Evolutionary conservation across 2,113 vertebrate genomes (phyloP).

Genomic region (Sapajus apella): DNA sequence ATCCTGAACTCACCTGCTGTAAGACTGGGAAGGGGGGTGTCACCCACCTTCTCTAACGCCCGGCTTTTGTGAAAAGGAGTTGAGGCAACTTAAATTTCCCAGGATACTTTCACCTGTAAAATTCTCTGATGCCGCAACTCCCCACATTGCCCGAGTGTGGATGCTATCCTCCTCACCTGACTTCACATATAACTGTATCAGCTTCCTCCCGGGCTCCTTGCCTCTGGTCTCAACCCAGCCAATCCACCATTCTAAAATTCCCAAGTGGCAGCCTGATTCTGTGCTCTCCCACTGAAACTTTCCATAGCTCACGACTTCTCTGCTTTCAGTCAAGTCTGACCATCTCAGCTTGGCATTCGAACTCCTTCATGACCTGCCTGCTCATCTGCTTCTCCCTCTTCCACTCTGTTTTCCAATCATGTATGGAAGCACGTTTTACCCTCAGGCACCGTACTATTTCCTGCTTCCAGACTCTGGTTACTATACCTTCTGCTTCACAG

Average conservation of each 20-base stretch:
- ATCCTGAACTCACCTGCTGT: neutral
- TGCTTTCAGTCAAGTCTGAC: neutral
- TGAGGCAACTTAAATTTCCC: no score
- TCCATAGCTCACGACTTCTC: neutral
- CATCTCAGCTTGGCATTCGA: neutral
- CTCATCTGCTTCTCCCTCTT: neutral
- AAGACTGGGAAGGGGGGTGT: neutral
- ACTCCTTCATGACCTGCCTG: neutral
- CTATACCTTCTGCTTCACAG: neutral
- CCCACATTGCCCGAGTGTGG: no score
- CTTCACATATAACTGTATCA: no score
- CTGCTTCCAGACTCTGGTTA: neutral
- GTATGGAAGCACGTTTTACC: rapidly evolving
- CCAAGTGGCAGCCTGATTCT: neutral
- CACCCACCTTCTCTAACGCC: neutral
- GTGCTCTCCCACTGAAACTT: no score
- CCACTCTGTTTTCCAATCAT: neutral
- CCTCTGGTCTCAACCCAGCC: neutral
- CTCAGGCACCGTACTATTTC: rapidly evolving
- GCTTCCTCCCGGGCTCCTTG: neutral
- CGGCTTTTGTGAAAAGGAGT: neutral
- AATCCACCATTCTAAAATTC: neutral
- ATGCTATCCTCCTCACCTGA: neutral
- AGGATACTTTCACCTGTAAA: neutral
- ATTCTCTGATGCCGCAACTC: no score